These are phyloP conservation scores for Poecilia gillii DNA, from an alignment of 2,797 vertebrate species.

Conservation along the genomic window DNA sequence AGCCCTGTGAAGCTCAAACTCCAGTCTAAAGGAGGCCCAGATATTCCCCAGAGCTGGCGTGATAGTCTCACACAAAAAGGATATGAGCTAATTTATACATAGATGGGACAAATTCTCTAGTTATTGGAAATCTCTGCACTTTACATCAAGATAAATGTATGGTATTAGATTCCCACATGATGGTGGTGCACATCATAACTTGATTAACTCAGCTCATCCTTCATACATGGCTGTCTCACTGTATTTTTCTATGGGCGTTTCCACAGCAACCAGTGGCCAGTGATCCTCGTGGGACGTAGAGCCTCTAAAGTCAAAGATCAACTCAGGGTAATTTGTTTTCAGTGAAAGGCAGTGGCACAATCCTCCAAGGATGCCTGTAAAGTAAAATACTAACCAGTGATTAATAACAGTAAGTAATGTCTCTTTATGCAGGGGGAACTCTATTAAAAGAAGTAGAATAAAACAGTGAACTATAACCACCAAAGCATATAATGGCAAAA, in stretches of 20 bases:
- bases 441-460: background rate
- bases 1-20: constrained; percentile 35
- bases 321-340: constrained; percentile 71
- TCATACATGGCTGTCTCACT: constrained; percentile 21
- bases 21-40: constrained; percentile 50
- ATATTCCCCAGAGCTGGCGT: constrained; percentile 52
- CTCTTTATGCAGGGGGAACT: background rate
- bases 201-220: constrained; percentile 9
- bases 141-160: constrained; percentile 12
- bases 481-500: background rate
- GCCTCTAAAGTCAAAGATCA: constrained; percentile 70
- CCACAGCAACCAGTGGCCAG: constrained; percentile 72
- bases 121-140: constrained; percentile 5
- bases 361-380: constrained; percentile 22
- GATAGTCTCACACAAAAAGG: constrained; percentile 41
- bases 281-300: constrained; percentile 43
- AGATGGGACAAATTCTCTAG: constrained; percentile 11
- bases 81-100: constrained; percentile 46
- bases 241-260: constrained; percentile 57
- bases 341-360: constrained; percentile 41
- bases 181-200: background rate
- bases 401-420: background rate
- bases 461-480: background rate
- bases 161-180: constrained; percentile 9
- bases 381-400: background rate